Evolutionary conservation across 2,888 invertebrate genomes (phyloP).

Genomic region (Clusia tigrina): DNA sequence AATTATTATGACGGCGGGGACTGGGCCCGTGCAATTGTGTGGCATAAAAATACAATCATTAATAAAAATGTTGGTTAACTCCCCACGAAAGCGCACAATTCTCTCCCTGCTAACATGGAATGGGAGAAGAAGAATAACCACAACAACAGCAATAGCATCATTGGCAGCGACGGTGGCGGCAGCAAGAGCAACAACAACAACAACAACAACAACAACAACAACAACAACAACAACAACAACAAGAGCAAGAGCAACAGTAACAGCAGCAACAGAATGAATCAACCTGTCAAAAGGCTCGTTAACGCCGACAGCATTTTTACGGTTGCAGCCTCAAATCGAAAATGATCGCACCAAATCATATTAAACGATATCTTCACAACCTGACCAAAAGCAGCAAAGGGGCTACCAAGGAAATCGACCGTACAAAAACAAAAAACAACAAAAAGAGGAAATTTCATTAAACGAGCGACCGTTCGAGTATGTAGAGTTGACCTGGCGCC

Average conservation of each 20-base stretch:
- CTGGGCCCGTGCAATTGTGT: constrained; percentile 11
- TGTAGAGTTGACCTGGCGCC: constrained; percentile 58
- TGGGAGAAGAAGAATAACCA: not conserved
- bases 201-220: constrained; percentile 45
- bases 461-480: constrained; percentile 45
- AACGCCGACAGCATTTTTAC: constrained; percentile 61
- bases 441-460: constrained; percentile 52
- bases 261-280: constrained; percentile 58
- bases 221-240: too few species aligned
- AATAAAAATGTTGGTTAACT: constrained; percentile 50
- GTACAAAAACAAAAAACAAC: constrained; percentile 9
- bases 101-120: not conserved
- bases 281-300: constrained; percentile 63
- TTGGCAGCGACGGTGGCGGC: too few species aligned
- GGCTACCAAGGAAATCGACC: constrained; percentile 15
- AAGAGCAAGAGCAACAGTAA: constrained; percentile 1
- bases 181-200: not conserved
- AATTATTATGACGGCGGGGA: constrained; percentile 15
- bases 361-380: constrained; percentile 25
- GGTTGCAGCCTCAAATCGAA: constrained; percentile 51
- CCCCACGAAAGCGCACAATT: not conserved
- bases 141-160: not conserved
- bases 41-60: constrained; percentile 41
- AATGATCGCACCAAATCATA: constrained; percentile 44
- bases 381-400: constrained; percentile 17